Conservation (phyloP, 2,797 vertebrate genomes). For the Sebastolobus alascanus region DNA sequence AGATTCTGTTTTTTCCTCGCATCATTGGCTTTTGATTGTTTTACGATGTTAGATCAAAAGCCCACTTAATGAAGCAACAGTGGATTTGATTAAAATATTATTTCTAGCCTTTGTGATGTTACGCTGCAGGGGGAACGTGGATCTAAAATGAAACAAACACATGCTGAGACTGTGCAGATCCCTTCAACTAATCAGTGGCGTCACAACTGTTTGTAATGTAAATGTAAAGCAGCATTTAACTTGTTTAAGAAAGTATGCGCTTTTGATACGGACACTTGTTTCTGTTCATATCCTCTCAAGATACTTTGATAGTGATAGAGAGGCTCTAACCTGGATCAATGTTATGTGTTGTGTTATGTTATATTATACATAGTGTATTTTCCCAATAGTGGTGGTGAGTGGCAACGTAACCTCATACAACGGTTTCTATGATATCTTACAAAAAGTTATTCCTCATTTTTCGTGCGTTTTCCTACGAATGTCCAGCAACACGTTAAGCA, state of each 20-base stretch:
- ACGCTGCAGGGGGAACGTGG: neutral
- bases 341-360: neutral
- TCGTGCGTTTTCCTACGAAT: no score
- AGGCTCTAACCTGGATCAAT: neutral
- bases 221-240: neutral
- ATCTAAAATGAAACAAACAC: neutral
- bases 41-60: neutral
- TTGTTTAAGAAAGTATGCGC: neutral
- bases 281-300: neutral
- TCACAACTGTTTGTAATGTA: neutral
- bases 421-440: no score
- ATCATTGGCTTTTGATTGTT: conserved; percentile 19
- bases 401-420: no score
- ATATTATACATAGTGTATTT: neutral
- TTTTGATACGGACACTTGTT: neutral
- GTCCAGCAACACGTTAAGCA: no score
- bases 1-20: neutral
- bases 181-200: neutral
- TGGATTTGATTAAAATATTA: neutral
- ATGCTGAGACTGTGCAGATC: neutral
- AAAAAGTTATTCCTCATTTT: no score
- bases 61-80: neutral
- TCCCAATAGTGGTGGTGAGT: neutral
- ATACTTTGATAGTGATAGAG: neutral
- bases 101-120: neutral